Evolutionary conservation across 2,888 invertebrate species (phyloP).

Genomic region (Aporophyla lueneburgensis): DNA sequence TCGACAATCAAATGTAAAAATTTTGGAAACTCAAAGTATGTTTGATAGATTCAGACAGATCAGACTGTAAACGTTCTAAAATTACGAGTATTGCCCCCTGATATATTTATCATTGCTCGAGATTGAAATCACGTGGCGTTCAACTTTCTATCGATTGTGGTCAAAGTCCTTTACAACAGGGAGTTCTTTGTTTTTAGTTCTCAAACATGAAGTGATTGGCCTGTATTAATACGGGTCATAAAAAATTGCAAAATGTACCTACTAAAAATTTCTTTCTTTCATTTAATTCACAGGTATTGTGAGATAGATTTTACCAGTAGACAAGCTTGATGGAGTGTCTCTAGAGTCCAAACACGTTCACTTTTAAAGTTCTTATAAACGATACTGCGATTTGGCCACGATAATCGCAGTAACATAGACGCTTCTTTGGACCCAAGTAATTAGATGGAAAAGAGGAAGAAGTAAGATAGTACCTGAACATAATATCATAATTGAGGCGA

Average conservation of each 20-base stretch:
- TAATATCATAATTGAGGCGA: slow-evolving; percentile 92
- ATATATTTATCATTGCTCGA: slow-evolving; percentile 33
- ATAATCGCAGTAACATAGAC: background rate
- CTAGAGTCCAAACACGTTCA: background rate
- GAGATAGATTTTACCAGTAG: background rate
- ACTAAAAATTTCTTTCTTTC: no score
- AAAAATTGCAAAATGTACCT: no score
- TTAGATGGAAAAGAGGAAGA: background rate
- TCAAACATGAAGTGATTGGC: slow-evolving; percentile 28
- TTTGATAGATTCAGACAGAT: no score
- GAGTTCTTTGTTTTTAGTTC: slow-evolving; percentile 27
- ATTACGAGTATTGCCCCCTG: background rate
- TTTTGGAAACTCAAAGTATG: no score
- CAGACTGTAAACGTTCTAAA: no score
- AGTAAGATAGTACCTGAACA: slow-evolving; percentile 85
- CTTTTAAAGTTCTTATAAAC: background rate
- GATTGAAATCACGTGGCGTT: slow-evolving; percentile 43
- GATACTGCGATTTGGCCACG: background rate
- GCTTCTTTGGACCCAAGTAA: background rate
- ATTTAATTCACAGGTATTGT: no score
- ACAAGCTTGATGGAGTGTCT: background rate
- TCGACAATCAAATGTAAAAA: no score
- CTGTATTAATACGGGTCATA: no score
- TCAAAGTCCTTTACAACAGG: slow-evolving; percentile 45
- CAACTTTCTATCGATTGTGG: slow-evolving; percentile 35